phyloP scores from a whole-genome alignment of 2,797 vertebrate genomes.

The Calcarius lapponicus region DNA sequence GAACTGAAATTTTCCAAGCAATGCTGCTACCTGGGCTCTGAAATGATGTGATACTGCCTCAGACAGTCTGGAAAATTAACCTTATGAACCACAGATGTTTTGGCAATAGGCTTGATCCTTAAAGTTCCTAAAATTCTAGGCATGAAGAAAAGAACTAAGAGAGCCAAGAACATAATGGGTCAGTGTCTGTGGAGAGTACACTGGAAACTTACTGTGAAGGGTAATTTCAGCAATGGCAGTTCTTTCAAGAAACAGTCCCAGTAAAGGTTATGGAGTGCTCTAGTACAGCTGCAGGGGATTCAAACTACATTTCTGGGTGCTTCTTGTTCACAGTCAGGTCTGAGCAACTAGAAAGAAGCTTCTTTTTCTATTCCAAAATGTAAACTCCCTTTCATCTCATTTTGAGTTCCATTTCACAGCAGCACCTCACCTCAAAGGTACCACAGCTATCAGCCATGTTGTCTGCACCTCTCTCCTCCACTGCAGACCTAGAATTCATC shows the following conservation, averaged over 20 bases:
- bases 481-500: neutral
- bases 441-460: neutral
- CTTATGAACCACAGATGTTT: neutral
- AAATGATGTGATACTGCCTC: fast-evolving
- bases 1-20: neutral
- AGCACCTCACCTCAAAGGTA: neutral
- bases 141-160: neutral
- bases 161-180: neutral
- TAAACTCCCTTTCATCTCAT: neutral
- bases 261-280: neutral
- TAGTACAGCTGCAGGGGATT: neutral
- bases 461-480: neutral
- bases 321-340: neutral
- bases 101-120: neutral
- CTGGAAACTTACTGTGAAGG: neutral
- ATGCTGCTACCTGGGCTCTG: neutral
- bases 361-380: neutral
- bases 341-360: neutral
- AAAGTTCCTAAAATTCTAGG: neutral
- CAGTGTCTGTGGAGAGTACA: neutral
- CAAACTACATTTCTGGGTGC: neutral
- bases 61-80: neutral
- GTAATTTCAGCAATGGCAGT: neutral
- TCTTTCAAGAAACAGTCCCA: neutral
- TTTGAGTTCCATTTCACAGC: neutral